These are phyloP conservation scores for Squalus acanthias DNA, from an alignment of 2,797 vertebrate genomes.

Conservation along the genomic window DNA sequence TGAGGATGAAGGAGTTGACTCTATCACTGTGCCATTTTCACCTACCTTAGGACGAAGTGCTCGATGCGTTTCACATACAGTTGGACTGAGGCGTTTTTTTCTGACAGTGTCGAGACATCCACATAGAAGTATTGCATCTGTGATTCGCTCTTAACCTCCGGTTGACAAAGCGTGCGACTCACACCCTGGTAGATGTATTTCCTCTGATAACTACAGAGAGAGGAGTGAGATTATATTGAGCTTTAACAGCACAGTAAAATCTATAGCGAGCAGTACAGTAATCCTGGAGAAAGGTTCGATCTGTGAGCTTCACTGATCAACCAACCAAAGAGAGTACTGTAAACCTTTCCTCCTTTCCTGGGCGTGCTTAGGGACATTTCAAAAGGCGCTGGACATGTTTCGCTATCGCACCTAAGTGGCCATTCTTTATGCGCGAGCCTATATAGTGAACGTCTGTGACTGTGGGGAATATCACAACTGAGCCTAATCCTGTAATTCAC, in stretches of 20 bases:
- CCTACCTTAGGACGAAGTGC: slow-evolving; percentile 85
- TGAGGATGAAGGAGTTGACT: background rate
- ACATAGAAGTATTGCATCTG: slow-evolving; percentile 89
- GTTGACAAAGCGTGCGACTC: slow-evolving; percentile 86
- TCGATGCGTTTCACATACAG: slow-evolving; percentile 81
- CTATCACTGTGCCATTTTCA: background rate
- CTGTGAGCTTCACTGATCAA: background rate
- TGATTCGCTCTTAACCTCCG: slow-evolving; percentile 65
- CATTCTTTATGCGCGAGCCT: background rate
- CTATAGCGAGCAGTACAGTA: background rate
- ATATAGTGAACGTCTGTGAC: background rate
- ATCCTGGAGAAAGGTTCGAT: background rate
- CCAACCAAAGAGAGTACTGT: background rate
- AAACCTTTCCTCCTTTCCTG: background rate
- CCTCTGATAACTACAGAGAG: slow-evolving; percentile 73
- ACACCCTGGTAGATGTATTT: slow-evolving; percentile 89
- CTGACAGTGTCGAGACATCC: slow-evolving; percentile 84
- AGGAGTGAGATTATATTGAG: background rate
- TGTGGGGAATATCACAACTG: background rate
- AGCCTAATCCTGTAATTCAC: background rate
- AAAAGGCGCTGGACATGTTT: background rate
- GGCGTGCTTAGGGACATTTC: background rate
- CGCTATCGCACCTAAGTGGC: background rate
- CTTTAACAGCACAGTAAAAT: background rate
- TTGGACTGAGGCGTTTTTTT: slow-evolving; percentile 69